These are phyloP conservation scores for Rotaria macrura DNA, from an alignment of 2,888 invertebrate species.

Conservation along the genomic window DNA sequence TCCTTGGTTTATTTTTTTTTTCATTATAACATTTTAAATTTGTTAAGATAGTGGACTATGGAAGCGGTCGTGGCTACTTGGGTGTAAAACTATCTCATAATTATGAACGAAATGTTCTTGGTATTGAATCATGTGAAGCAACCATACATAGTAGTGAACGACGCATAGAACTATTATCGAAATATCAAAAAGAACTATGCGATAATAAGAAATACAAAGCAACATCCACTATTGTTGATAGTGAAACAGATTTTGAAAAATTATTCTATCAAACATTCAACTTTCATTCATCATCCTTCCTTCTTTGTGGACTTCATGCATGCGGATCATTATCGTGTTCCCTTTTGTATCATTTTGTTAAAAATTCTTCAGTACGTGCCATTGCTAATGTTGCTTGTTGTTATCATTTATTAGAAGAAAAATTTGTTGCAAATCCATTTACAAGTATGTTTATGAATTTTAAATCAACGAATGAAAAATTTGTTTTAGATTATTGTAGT, in stretches of 20 bases:
- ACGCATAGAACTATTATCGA: neutral
- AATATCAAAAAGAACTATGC: neutral
- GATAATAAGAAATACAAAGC: neutral
- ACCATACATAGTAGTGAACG: neutral
- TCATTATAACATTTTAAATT: neutral
- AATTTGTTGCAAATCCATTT: constrained; percentile 19
- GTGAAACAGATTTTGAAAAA: constrained; percentile 25
- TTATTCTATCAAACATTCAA: neutral
- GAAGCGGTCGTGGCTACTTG: constrained; percentile 31
- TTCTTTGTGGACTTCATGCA: constrained; percentile 24
- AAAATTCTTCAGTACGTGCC: neutral
- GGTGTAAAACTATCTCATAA: constrained; percentile 27
- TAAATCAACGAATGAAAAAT: neutral
- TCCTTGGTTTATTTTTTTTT: neutral
- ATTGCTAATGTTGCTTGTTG: constrained; percentile 31
- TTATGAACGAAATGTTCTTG: constrained; percentile 26
- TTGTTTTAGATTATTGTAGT: constrained; percentile 7
- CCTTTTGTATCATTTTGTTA: constrained; percentile 24
- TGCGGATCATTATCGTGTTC: constrained; percentile 32
- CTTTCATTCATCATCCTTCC: neutral
- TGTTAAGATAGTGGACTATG: constrained; percentile 25
- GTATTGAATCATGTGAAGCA: constrained; percentile 28
- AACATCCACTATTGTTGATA: constrained; percentile 24
- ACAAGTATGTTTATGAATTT: neutral
- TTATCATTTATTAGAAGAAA: constrained; percentile 32